A percentile compares a stretch with the other conserved stretches of the same genome.
Evolutionary conservation across 2,888 invertebrate genomes (phyloP).

Genomic region (Eupithecia subfuscata): DNA sequence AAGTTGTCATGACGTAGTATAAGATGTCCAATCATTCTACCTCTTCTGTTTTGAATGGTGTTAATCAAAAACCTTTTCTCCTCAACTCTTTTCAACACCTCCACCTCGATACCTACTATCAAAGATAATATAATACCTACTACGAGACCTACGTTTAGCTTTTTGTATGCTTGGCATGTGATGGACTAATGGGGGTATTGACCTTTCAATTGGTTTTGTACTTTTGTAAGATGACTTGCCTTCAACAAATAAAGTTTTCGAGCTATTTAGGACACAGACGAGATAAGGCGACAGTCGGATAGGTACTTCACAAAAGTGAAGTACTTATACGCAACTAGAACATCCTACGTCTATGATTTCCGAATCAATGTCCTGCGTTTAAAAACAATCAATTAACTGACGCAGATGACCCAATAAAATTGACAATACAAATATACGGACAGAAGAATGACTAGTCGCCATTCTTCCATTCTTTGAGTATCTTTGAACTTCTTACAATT

Average conservation of each 20-base stretch:
- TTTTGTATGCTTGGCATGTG: not conserved
- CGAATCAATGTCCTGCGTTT: not conserved
- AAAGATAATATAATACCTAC: no score
- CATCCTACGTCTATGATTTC: not conserved
- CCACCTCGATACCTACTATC: no score
- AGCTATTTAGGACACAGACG: not conserved
- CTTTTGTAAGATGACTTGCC: not conserved
- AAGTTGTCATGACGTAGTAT: no score
- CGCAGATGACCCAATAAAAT: conserved; percentile 17
- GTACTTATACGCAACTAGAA: not conserved
- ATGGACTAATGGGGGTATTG: not conserved
- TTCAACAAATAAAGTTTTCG: not conserved
- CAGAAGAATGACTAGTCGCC: not conserved
- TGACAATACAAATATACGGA: not conserved
- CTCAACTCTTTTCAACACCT: no score
- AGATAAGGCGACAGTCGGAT: not conserved
- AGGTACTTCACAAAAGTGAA: not conserved
- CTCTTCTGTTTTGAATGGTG: no score
- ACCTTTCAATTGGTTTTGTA: not conserved
- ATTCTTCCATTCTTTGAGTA: not conserved
- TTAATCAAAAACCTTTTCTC: no score
- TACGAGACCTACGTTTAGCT: not conserved
- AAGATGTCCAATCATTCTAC: no score
- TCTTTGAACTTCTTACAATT: not conserved
- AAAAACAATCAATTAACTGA: conserved; percentile 25